Evolutionary conservation across 2,888 invertebrate genomes (phyloP).

Genomic region (Antheraea yamamai): DNA sequence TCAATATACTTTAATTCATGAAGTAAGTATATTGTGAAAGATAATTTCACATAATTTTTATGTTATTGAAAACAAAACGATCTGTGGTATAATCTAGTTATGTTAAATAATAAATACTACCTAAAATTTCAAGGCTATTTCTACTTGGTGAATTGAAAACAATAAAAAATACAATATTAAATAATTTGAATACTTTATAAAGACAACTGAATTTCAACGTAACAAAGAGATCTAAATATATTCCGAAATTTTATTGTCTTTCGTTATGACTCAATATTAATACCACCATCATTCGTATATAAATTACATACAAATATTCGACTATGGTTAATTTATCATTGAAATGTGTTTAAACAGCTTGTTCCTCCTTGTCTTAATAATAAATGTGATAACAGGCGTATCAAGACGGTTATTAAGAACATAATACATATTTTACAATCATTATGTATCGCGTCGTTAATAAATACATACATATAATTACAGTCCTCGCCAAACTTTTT

Average conservation of each 20-base stretch:
- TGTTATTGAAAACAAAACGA: too few relatives aligned
- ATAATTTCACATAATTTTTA: too few relatives aligned
- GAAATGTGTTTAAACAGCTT: neutral
- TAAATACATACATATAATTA: neutral
- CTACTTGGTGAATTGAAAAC: too few relatives aligned
- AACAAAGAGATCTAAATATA: neutral
- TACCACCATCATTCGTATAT: slow-evolving; percentile 1
- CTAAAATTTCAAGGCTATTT: too few relatives aligned
- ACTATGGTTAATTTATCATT: neutral
- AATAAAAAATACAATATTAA: too few relatives aligned
- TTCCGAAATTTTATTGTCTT: neutral
- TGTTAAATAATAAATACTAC: too few relatives aligned
- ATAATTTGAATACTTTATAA: neutral
- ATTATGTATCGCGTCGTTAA: neutral
- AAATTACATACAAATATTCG: neutral
- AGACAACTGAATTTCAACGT: neutral
- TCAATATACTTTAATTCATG: too few relatives aligned
- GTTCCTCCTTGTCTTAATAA: neutral
- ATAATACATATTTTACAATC: neutral
- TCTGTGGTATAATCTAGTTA: too few relatives aligned
- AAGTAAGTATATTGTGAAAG: too few relatives aligned
- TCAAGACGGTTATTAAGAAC: neutral
- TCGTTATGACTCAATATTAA: neutral
- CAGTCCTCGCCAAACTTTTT: too few relatives aligned
- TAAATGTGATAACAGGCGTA: neutral